Conservation (phyloP, 2,113 vertebrate genomes). For the Chlamydotis undulata region DNA sequence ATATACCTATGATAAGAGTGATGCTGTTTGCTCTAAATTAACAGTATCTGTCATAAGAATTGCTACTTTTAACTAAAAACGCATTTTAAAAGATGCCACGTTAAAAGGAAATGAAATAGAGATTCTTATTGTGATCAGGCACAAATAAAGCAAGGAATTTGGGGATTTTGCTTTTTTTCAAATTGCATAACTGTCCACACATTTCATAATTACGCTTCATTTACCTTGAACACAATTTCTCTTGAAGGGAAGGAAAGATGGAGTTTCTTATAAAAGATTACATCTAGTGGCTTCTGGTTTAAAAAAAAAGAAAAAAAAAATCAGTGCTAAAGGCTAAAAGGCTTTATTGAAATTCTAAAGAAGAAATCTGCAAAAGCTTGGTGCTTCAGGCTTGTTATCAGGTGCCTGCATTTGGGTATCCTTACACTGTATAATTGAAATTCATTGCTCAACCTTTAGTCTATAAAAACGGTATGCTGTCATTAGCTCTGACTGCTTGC, state of each 20-base stretch:
- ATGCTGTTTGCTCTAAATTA: neutral
- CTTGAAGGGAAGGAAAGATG: constrained; percentile 55
- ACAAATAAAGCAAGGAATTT: neutral
- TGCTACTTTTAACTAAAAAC: neutral
- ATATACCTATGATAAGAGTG: neutral
- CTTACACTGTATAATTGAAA: constrained; percentile 77
- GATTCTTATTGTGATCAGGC: neutral
- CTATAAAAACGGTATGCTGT: constrained; percentile 70
- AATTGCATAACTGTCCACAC: neutral
- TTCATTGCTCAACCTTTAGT: constrained; percentile 77
- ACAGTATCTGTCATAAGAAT: neutral
- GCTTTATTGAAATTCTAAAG: constrained; percentile 77
- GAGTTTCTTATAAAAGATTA: constrained; percentile 64
- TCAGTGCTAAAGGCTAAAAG: constrained; percentile 59
- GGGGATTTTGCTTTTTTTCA: neutral
- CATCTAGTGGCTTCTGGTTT: constrained; percentile 53
- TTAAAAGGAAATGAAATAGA: neutral
- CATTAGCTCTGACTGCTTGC: constrained; percentile 68
- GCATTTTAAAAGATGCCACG: neutral
- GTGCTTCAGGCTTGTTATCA: constrained; percentile 73
- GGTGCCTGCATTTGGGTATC: constrained; percentile 69
- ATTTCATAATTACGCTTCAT: constrained; percentile 46
- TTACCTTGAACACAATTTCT: constrained; percentile 52
- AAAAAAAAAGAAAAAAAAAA: constrained; percentile 28
- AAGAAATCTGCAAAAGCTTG: constrained; percentile 53